Evolutionary conservation across 2,888 invertebrate species (phyloP), one percentile per base, ranked within the genome.

Genomic region (Cataglyphis albicans): DNA sequence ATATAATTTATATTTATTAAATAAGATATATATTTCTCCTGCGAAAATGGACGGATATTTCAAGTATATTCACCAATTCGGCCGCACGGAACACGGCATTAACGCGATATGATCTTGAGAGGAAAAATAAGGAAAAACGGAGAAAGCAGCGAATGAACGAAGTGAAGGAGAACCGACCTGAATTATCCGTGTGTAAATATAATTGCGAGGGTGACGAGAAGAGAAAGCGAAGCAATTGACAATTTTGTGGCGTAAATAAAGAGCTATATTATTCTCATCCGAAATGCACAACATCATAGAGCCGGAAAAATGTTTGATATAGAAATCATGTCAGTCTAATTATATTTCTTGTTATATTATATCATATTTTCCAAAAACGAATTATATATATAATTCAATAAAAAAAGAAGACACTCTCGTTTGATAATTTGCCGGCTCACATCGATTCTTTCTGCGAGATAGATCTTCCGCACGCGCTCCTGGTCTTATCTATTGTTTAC

Each of bases 351-450:
- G 93, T 93, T 94, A 93, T 91, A 93, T 93, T 89, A 91, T 93
- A 92, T 92, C 92, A 93, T 94, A 93, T 93, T 93, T 93, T 93
- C 93, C 92, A 94, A 93, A 93, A 93, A 92, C 91, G 92, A 93
- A 93, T 93, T 93, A 93, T 92, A 93, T 92, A 93, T 92, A 93
- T 93, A 93, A 93, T 93, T 93, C 92, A 92, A 93, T 93, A 93
- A 92, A 92, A 63, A 91, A 90, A 86, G 84, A 89, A 90, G 86
- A 87, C 86, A 88, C 88, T 90, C 90, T 88, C 87, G 86, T 90
- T 90, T 90, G 88, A 90, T 90, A 90, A 86, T 87, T 83, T 78
- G 84, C 52, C 81, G 74, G 82, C 35, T 65, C 9, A 32, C 18
- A 5, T 70, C 44, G 18, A 80, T 80, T 70, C 70, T 59, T 80